These are phyloP conservation scores for Eristalinus sepulchralis DNA, from an alignment of 2,888 invertebrate genomes.

Conservation along the genomic window DNA sequence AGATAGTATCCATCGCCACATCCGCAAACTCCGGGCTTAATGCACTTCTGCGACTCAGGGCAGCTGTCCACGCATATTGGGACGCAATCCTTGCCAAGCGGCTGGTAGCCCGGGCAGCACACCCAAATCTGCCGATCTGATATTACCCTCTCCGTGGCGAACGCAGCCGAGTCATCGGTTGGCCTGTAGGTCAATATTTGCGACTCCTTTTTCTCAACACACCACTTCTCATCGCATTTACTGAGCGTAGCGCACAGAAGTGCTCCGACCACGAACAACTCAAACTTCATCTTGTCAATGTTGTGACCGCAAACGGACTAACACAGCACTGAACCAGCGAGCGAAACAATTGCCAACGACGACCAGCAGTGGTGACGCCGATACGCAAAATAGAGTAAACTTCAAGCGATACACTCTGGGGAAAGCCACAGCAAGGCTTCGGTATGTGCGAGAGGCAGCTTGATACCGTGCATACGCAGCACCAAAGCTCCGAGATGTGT, in stretches of 20 bases:
- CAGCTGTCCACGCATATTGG: constrained; percentile 76
- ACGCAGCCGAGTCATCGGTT: neutral
- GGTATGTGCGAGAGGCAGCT: neutral
- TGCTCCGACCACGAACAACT: neutral
- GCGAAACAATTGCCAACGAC: neutral
- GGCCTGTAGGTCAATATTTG: neutral
- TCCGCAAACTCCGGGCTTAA: constrained; percentile 80
- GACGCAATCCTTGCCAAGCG: constrained; percentile 75
- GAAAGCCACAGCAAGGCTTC: no score
- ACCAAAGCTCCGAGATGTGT: neutral
- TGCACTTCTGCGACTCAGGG: constrained; percentile 77
- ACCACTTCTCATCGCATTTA: constrained; percentile 31
- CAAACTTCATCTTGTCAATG: constrained; percentile 41
- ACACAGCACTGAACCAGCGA: neutral
- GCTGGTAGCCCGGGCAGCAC: constrained; percentile 82
- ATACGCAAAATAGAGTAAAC: neutral
- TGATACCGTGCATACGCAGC: neutral
- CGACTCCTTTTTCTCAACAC: neutral
- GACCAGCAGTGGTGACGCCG: neutral
- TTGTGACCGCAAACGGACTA: constrained; percentile 36
- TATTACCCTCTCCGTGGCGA: neutral
- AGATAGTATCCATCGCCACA: constrained; percentile 80
- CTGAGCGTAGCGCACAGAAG: neutral
- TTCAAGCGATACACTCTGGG: neutral
- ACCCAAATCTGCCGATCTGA: neutral